Conservation (phyloP, 2,797 vertebrate genomes). For the Eupleurogrammus muticus region DNA sequence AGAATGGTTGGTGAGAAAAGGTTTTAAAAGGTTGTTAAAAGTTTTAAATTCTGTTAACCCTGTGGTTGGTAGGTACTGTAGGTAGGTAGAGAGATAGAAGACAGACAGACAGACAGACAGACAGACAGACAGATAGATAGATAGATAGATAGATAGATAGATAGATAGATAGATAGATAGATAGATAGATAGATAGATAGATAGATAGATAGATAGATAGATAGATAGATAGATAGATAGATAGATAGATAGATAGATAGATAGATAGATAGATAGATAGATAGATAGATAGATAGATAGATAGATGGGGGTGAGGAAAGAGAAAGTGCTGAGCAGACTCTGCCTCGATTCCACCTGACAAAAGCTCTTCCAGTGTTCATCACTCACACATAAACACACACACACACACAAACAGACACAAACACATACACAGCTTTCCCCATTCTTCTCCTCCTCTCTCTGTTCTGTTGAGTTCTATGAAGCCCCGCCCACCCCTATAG, state of each 20-base stretch:
- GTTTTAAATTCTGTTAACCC: no score
- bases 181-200: constrained; percentile 70
- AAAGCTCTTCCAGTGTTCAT: constrained; percentile 90
- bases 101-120: constrained; percentile 69
- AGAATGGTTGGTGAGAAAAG: no score
- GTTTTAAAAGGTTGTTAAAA: no score
- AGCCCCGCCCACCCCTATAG: constrained; percentile 16
- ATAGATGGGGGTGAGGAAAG: constrained; percentile 83
- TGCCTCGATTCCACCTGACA: constrained; percentile 91
- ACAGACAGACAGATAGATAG: constrained; percentile 35
- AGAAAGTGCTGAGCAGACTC: constrained; percentile 89
- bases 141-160: constrained; percentile 42
- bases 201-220: not conserved
- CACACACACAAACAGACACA: constrained; percentile 18
- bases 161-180: constrained; percentile 32
- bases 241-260: constrained; percentile 1
- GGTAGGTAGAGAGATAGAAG: constrained; percentile 45
- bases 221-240: not conserved
- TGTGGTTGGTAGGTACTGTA: not conserved
- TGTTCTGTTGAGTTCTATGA: constrained; percentile 7
- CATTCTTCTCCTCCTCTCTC: constrained; percentile 1
- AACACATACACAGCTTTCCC: constrained; percentile 1
- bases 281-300: constrained; percentile 19
- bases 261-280: constrained; percentile 42
- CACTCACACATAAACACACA: constrained; percentile 86